Base-by-base conservation (phyloP, 92 coral and sea anemone species). In the Heliopora coerulea region DNA sequence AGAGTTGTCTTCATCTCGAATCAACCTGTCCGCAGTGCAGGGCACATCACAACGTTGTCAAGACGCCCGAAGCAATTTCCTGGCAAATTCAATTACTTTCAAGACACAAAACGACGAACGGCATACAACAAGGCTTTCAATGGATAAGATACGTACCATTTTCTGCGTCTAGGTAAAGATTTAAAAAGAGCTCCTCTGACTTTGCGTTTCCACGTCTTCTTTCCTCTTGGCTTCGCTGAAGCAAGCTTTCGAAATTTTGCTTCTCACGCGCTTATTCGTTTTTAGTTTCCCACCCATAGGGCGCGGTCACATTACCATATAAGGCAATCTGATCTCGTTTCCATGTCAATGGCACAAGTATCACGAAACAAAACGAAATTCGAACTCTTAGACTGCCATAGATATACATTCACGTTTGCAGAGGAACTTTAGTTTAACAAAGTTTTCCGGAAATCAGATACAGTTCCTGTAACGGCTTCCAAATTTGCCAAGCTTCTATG, bases 251-350 rank as follows among this genome's bases (percentile, higher is more conserved):
- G 29, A 40, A 63, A 11, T 21, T 67, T 46, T n/a, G n/a, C 72
- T 21, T 42, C 54, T 35, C 72, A 32, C 52, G 52, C 32, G 54
- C 72, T 18, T 24, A 30, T 67, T 46, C 52, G 52, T 46, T 6
- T 46, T 46, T 46, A 46, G 52, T 46, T 37, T 15, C 52, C 52
- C 52, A 37, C 42, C n/a, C 52, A 46, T n/a, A 56, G 61, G 61
- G 61, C 61, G 61, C 61, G 61, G 61, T 56, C 61, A n/a, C n/a
- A 56, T 56, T 29, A 56, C 61, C 61, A 56, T 56, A 56, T 56
- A 13, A 56, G 61, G 61, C 3, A 50, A 50, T 50, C 6, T 37
- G 4, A n/a, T 23, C 6, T 17, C 21, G 58, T 50, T 50, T n/a
- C 30, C 61, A 56, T 23, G 61, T 15, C 61, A 56, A 56, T 56